Percentiles rank a stretch among this genome's conserved stretches.
Evolutionary conservation across 35 echinoderm and acorn worm species (phyloP).

Genomic region (Acanthaster planci): DNA sequence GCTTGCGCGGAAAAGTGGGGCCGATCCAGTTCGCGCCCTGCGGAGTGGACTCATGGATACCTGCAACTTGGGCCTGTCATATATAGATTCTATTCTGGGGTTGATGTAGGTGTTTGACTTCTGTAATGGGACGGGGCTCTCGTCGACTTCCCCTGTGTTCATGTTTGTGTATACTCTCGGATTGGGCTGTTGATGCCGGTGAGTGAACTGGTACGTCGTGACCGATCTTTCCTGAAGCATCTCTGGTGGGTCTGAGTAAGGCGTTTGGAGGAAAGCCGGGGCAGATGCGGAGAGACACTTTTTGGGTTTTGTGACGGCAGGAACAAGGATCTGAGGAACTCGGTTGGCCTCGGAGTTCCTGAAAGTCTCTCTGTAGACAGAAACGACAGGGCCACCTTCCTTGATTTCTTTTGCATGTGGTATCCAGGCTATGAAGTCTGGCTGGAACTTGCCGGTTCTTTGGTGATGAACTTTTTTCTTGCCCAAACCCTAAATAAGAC

Average conservation of each 20-base stretch:
- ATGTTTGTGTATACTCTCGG: conserved; percentile 83
- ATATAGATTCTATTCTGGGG: conserved; percentile 69
- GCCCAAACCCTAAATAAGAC: conserved; percentile 68
- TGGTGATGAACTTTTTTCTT: conserved; percentile 80
- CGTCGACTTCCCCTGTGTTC: conserved; percentile 72
- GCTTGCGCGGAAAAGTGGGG: conserved; percentile 60
- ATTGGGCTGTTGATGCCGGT: conserved; percentile 89
- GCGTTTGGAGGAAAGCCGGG: conserved; percentile 32
- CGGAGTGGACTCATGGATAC: conserved; percentile 42
- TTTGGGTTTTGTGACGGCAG: conserved; percentile 40
- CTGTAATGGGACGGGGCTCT: conserved; percentile 40
- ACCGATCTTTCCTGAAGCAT: conserved; percentile 47
- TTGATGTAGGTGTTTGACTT: conserved; percentile 76
- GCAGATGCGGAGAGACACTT: not conserved
- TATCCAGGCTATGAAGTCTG: conserved; percentile 97
- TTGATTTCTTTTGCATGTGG: conserved; percentile 84
- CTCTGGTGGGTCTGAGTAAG: conserved; percentile 46
- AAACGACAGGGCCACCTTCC: conserved; percentile 68
- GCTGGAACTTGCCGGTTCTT: conserved; percentile 67
- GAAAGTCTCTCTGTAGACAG: conserved; percentile 79
- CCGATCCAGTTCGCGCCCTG: conserved; percentile 61
- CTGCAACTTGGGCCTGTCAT: conserved; percentile 55
- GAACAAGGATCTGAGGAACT: conserved; percentile 58
- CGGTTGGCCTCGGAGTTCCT: conserved; percentile 2
- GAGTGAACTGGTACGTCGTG: conserved; percentile 78